Evolutionary conservation across 1,140 invertebrate genomes (phyloP).

Genomic region (Trinorchestia longiramus): DNA sequence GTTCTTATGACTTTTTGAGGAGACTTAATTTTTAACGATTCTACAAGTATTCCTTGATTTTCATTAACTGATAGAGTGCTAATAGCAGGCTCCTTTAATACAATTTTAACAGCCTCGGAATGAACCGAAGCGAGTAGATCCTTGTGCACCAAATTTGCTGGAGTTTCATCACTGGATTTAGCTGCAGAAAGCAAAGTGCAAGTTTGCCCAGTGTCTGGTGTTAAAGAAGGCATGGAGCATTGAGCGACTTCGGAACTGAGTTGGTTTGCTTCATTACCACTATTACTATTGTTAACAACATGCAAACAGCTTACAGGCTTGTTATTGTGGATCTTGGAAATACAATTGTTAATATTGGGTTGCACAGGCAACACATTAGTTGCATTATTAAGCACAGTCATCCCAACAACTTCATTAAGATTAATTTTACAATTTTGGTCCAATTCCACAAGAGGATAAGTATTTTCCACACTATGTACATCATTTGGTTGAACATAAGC

Average conservation of each 20-base stretch:
- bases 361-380: background rate
- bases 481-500: background rate
- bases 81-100: background rate
- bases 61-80: background rate
- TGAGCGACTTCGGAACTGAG: background rate
- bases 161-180: background rate
- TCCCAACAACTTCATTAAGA: background rate
- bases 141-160: background rate
- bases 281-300: background rate
- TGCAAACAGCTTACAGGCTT: background rate
- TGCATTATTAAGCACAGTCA: background rate
- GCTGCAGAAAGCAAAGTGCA: background rate
- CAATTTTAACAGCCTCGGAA: background rate
- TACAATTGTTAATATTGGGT: background rate
- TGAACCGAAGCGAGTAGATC: background rate
- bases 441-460: constrained; percentile 19
- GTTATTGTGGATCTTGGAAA: background rate
- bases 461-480: background rate
- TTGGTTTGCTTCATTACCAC: background rate
- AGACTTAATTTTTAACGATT: background rate
- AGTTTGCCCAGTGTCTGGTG: background rate
- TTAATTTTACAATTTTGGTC: constrained; percentile 30
- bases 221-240: background rate
- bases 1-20: background rate
- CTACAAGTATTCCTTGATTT: background rate